Percentiles rank a stretch among this genome's conserved stretches.
These are phyloP conservation scores for Tiliacea aurago DNA, from an alignment of 2,888 invertebrate genomes.

Conservation along the genomic window DNA sequence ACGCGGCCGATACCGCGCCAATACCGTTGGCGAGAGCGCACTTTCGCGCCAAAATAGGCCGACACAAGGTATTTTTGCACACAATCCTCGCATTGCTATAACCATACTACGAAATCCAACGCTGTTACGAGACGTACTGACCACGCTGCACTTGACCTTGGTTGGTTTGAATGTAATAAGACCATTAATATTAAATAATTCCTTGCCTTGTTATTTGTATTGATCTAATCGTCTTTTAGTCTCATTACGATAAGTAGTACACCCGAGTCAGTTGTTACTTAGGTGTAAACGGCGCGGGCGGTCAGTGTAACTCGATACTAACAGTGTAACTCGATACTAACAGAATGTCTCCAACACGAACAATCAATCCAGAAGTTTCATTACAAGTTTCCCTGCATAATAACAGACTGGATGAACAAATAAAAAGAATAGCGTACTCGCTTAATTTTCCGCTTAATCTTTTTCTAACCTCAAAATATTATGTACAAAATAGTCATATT, in stretches of 20 bases:
- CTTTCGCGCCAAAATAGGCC: too few relatives aligned
- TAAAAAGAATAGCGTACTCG: conserved; percentile 21
- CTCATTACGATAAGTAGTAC: neutral
- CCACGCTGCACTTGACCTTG: too few relatives aligned
- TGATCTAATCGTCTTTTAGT: neutral
- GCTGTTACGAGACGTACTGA: too few relatives aligned
- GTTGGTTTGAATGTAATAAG: neutral
- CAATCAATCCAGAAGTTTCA: neutral
- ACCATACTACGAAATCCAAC: too few relatives aligned
- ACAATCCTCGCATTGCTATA: too few relatives aligned
- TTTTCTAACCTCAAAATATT: conserved; percentile 28
- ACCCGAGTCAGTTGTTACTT: neutral
- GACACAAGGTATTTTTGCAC: too few relatives aligned
- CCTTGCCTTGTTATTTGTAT: neutral
- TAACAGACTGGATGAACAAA: conserved; percentile 15
- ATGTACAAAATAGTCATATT: conserved; percentile 6
- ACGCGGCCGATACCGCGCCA: too few relatives aligned
- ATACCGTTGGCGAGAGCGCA: too few relatives aligned
- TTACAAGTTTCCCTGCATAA: neutral
- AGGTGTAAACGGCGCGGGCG: neutral
- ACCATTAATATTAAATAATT: neutral
- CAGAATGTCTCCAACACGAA: conserved; percentile 4
- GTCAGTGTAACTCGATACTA: neutral
- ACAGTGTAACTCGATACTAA: neutral
- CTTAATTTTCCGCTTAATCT: conserved; percentile 30